Evolutionary conservation across 2,888 invertebrate genomes (phyloP), one percentile per base, ranked within the genome.

Genomic region (Charanyca ferruginea): DNA sequence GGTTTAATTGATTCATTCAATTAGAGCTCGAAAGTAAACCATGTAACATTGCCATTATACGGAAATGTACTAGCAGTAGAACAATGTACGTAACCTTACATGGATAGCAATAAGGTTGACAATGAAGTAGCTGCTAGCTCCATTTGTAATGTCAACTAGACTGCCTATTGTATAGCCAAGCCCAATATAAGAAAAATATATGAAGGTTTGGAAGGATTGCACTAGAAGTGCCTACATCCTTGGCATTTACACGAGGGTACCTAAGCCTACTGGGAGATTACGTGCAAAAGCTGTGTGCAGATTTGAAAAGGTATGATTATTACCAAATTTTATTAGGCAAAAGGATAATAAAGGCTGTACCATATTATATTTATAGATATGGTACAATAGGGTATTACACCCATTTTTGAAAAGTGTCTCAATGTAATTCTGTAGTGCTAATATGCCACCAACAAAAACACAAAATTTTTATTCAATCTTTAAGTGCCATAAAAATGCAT

Each of bases 91-190:
- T 35, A 13, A 25, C 64, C 59, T 66, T 72, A 74, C 5, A 49
- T 8, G 18, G n/a, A 9, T n/a, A 18, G 23, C 55, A 65, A 54
- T 69, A 73, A 73, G 68, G 78, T 73, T 71, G 64, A 60, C 77
- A 80, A 65, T 80, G 68, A 61, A 48, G 9, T 61, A 32, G 41
- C 42, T 20, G 25, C 57, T 61, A 47, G 48, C 16, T n/a, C 22
- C 0, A 60, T 48, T 59, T 45, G 16, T 64, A 77, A 79, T 77
- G 68, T 66, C 62, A 71, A 71, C 69, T 51, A 32, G 59, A 63
- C 18, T 54, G 5, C 32, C 42, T 28, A 51, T 42, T 42, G 22
- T 60, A 23, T 11, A 16, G 13, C 3, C 20, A 55, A 60, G 54
- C 11, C 22, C 13, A 35, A 66, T 54, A 54, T 65, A 44, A 47